Evolutionary conservation across 1,140 invertebrate species (phyloP), one percentile per base, ranked within the genome.

Genomic region (Diprion similis): DNA sequence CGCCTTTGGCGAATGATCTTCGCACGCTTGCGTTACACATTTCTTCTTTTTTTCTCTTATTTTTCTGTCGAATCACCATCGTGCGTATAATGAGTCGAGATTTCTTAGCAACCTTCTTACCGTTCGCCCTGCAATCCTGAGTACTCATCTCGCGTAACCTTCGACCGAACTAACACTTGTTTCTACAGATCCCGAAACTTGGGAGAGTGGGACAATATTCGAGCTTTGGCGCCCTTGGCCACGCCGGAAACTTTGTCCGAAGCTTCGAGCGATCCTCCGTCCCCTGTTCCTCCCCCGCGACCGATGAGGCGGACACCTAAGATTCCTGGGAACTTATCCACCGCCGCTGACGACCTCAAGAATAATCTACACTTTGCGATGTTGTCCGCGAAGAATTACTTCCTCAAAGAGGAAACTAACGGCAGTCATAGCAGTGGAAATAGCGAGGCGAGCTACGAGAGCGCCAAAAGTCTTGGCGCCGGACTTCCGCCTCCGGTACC

Each of bases 241-340:
- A 95, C 94, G 45, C 95, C 95, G 1, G 95, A 97, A 84, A 96
- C 94, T 1, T 83, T 96, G 3, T 96, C 94, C 0, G 94, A 96
- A 83, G 90, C 94, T 8, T 95, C 94, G 0, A 92, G 91, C 77
- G 92, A 79, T 72, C 84, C 86, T 47, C 85, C 86, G 10, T 87
- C 87, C 9, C 86, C 85, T 13, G 72, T 83, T 7, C 82, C 82
- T 7, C 79, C 80, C 17, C 82, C 81, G 0, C 79, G 86, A 19
- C 85, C 85, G 59, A 91, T 93, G 89, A 83, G 92, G 70, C 85
- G 92, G 70, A 92, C 92, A 3, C 91, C 91, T 1, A 93, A 93
- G 80, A 92, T 93, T 70, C 88, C 88, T 37, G 91, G 91, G 75
- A 92, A 91, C 82, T 84, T 93, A 19, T 90, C 91, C 10, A 91